phyloP scores from a whole-genome alignment of 2,888 invertebrate genomes.

The Pseudococcus viburni region DNA sequence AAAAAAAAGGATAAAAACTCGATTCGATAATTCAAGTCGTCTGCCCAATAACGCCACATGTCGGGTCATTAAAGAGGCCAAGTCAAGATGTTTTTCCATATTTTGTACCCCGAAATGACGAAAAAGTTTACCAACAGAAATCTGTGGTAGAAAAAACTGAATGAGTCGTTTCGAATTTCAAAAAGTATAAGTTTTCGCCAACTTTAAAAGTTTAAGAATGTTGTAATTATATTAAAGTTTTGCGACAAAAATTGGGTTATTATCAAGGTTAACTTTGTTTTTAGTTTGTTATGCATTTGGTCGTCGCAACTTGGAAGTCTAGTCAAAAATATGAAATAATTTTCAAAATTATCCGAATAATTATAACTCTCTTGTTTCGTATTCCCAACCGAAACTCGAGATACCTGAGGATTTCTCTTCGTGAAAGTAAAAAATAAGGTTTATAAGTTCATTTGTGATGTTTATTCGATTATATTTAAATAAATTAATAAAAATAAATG shows the following conservation, averaged over 20 bases:
- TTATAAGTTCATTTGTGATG: background rate
- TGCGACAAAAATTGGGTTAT: conserved; percentile 66
- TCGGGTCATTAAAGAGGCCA: background rate
- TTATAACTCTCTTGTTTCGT: conserved; percentile 9
- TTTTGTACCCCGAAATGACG: conserved; percentile 15
- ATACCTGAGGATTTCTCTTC: background rate
- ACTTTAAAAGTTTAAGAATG: conserved; percentile 64
- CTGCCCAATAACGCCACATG: background rate
- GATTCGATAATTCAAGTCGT: background rate
- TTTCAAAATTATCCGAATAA: conserved; percentile 33
- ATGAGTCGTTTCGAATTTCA: conserved; percentile 61
- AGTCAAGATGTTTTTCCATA: conserved; percentile 24
- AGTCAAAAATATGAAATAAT: conserved; percentile 48
- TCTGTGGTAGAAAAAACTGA: conserved; percentile 48
- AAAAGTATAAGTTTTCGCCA: conserved; percentile 60
- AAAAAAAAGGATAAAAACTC: background rate
- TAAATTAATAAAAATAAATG: background rate
- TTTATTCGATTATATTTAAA: background rate
- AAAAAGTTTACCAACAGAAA: conserved; percentile 60
- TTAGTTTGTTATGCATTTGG: conserved; percentile 44
- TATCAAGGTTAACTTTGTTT: conserved; percentile 66
- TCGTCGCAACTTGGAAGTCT: conserved; percentile 1
- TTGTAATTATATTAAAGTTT: conserved; percentile 66
- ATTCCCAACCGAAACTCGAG: background rate
- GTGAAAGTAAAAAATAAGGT: background rate